Percentiles rank a stretch among this genome's conserved stretches.
Conservation (phyloP, 1,140 invertebrate species). For the Meloidogyne hapla region DNA sequence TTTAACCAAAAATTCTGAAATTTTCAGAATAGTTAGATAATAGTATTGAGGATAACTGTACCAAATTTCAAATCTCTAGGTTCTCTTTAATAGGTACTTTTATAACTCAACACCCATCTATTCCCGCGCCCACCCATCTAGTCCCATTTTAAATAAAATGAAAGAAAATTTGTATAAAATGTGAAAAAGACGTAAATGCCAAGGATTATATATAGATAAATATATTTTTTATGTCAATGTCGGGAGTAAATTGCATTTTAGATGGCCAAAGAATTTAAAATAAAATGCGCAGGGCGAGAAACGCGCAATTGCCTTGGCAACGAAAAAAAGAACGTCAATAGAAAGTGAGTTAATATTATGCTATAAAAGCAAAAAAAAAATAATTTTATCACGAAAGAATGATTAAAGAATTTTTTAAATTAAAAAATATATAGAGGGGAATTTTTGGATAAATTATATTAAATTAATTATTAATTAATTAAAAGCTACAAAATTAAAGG, state of each 20-base stretch:
- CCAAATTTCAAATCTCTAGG: too few relatives aligned
- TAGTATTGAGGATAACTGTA: background rate
- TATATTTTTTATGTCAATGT: background rate
- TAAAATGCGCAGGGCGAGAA: background rate
- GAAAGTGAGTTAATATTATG: background rate
- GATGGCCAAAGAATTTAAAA: conserved; percentile 6
- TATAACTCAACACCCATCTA: too few relatives aligned
- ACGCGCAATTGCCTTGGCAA: background rate
- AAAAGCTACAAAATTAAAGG: too few relatives aligned
- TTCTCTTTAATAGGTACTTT: background rate
- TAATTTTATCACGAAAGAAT: background rate
- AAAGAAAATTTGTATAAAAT: background rate
- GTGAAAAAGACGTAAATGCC: background rate
- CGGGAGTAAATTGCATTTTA: background rate
- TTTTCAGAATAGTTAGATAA: background rate
- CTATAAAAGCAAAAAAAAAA: background rate
- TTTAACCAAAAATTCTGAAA: background rate
- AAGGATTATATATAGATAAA: background rate
- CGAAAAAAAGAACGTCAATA: background rate
- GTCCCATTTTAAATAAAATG: background rate
- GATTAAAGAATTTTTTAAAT: too few relatives aligned
- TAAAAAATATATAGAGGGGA: too few relatives aligned
- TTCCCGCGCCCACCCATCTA: too few relatives aligned
- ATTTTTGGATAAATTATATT: too few relatives aligned
- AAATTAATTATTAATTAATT: too few relatives aligned